These are phyloP conservation scores for Andrena marginata DNA, from an alignment of 2,888 invertebrate genomes.

Conservation along the genomic window DNA sequence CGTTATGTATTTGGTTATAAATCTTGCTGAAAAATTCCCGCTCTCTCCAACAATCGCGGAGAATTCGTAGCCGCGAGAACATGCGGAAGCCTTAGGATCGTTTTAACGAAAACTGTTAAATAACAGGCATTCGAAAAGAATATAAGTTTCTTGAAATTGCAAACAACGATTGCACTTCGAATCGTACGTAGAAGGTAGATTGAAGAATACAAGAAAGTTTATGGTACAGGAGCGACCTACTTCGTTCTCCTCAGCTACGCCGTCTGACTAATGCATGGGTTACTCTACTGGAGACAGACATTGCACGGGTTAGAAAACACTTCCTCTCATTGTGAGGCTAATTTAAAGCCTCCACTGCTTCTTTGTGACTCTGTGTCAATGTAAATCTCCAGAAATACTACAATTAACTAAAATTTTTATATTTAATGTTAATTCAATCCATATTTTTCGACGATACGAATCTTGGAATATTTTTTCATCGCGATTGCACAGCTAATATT, in stretches of 20 bases:
- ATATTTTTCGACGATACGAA: too few relatives aligned
- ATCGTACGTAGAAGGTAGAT: background rate
- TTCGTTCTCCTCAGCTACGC: background rate
- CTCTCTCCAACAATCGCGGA: background rate
- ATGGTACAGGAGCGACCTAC: background rate
- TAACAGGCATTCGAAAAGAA: background rate
- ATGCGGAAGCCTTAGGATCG: too few relatives aligned
- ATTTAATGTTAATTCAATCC: too few relatives aligned
- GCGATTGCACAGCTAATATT: background rate
- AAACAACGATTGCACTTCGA: background rate
- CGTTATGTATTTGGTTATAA: background rate
- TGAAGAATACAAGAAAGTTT: background rate
- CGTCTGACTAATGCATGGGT: slow-evolving; percentile 22
- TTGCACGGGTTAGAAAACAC: too few relatives aligned
- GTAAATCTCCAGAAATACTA: too few relatives aligned
- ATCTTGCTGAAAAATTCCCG: background rate
- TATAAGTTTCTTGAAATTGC: background rate
- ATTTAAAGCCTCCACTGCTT: too few relatives aligned
- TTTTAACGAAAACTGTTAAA: too few relatives aligned
- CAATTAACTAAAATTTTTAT: too few relatives aligned
- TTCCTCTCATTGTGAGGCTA: too few relatives aligned
- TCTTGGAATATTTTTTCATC: too few relatives aligned
- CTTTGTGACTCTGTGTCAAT: too few relatives aligned
- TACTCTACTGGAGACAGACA: slow-evolving; percentile 20
- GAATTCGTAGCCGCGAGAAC: background rate